Percentiles rank a stretch among this genome's conserved stretches.
Conservation (phyloP, 2,888 invertebrate genomes). For the Mystacides longicornis region DNA sequence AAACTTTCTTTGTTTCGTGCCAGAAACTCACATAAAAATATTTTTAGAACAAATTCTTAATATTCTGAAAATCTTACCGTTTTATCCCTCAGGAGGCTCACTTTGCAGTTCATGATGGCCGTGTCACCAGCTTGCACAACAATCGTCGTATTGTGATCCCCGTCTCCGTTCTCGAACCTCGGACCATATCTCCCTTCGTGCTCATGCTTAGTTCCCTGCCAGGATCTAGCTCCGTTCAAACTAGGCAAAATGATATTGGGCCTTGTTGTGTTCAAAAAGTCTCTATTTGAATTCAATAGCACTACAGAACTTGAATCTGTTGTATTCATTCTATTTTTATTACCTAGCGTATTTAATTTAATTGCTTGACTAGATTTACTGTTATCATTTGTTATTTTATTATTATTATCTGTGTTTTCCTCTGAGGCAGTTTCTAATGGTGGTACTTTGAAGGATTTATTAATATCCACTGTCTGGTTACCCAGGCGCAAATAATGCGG, state of each 20-base stretch:
- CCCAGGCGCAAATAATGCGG: conserved; percentile 35
- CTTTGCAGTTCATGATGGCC: conserved; percentile 53
- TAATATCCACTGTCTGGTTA: conserved; percentile 47
- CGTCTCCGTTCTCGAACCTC: conserved; percentile 43
- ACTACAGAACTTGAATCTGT: conserved; percentile 7
- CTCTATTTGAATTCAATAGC: conserved; percentile 4
- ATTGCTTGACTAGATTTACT: conserved; percentile 3
- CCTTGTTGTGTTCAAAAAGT: not conserved
- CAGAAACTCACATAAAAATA: not conserved
- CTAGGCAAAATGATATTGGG: conserved; percentile 6
- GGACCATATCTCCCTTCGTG: conserved; percentile 51
- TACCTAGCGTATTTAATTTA: conserved; percentile 3
- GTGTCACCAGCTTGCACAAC: conserved; percentile 56
- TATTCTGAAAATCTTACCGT: conserved; percentile 41
- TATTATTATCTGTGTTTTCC: not conserved
- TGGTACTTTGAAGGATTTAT: conserved; percentile 47
- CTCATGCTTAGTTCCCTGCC: conserved; percentile 24
- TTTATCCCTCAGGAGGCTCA: conserved; percentile 54
- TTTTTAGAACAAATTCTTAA: too few species aligned
- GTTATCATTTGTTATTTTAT: not conserved
- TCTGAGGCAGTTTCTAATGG: conserved; percentile 27
- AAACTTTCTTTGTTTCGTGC: too few species aligned
- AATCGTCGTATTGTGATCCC: conserved; percentile 48
- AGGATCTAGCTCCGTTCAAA: conserved; percentile 11
- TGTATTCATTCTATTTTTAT: conserved; percentile 8